Conservation (phyloP, 2,888 invertebrate species). For the Scaptodrosophila latifasciaeformis region DNA sequence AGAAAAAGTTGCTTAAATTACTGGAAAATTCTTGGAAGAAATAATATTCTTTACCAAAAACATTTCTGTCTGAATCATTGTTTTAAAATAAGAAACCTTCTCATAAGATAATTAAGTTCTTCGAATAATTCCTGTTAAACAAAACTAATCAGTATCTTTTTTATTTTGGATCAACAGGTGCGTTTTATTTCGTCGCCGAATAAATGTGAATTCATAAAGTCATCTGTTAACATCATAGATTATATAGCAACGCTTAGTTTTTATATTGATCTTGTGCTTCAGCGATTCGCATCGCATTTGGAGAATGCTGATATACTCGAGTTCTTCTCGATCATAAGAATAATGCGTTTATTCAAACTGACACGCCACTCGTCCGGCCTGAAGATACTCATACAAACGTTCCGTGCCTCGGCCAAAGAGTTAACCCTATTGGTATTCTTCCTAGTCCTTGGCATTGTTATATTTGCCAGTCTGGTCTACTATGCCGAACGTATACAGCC, state of each 20-base stretch:
- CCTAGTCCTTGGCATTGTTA: constrained; percentile 97
- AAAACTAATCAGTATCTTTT: too few species aligned
- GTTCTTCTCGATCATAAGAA: constrained; percentile 97
- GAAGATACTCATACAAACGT: constrained; percentile 98
- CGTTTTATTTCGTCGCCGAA: constrained; percentile 95
- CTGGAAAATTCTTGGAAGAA: too few species aligned
- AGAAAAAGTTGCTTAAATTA: too few species aligned
- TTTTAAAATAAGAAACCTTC: too few species aligned
- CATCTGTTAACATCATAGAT: constrained; percentile 98
- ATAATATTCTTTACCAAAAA: too few species aligned
- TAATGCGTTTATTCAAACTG: constrained; percentile 97
- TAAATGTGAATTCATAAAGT: constrained; percentile 95
- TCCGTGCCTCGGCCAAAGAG: constrained; percentile 97
- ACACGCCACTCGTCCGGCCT: constrained; percentile 97
- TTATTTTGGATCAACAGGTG: too few species aligned
- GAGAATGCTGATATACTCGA: constrained; percentile 97
- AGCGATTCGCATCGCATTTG: constrained; percentile 91
- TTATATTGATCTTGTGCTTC: constrained; percentile 94
- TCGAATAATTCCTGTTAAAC: too few species aligned
- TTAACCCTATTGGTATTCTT: constrained; percentile 97
- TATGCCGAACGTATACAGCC: constrained; percentile 98
- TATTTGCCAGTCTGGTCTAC: constrained; percentile 98
- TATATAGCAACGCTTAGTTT: constrained; percentile 99
- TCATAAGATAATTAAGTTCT: too few species aligned
- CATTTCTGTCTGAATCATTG: too few species aligned